These are phyloP conservation scores for Leptocoma aspasia DNA, from an alignment of 2,113 vertebrate genomes.

Conservation along the genomic window DNA sequence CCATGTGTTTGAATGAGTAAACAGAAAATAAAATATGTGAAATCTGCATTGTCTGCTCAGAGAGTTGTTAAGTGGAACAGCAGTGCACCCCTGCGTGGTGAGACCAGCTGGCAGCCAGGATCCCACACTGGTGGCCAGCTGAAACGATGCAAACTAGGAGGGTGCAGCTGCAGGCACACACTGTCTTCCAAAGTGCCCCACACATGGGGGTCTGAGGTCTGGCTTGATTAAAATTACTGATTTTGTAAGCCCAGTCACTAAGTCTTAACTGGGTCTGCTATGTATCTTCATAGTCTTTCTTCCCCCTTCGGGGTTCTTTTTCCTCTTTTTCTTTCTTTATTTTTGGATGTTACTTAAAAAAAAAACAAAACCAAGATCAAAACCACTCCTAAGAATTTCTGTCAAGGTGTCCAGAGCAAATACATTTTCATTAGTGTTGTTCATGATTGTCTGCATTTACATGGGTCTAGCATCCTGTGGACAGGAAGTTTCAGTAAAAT, in stretches of 20 bases:
- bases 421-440: not conserved
- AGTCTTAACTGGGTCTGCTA: not conserved
- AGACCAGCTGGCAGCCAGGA: not conserved
- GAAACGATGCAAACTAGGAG: fast-evolving
- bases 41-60: not conserved
- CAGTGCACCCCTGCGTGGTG: fast-evolving
- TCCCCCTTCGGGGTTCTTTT: not conserved
- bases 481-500: not conserved
- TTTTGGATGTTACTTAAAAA: not conserved
- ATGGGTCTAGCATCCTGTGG: not conserved
- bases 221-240: not conserved
- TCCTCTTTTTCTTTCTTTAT: not conserved
- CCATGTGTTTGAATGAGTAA: not conserved
- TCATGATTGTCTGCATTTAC: not conserved
- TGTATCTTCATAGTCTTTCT: not conserved
- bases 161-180: not conserved
- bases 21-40: not conserved
- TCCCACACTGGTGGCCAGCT: not conserved
- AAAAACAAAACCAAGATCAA: not conserved
- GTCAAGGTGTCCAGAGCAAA: not conserved
- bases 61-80: not conserved
- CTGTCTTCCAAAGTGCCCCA: not conserved
- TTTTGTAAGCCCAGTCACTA: not conserved
- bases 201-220: not conserved
- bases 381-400: not conserved